These are phyloP conservation scores for Cantharis nigra DNA, from an alignment of 2,888 invertebrate species.

Conservation along the genomic window DNA sequence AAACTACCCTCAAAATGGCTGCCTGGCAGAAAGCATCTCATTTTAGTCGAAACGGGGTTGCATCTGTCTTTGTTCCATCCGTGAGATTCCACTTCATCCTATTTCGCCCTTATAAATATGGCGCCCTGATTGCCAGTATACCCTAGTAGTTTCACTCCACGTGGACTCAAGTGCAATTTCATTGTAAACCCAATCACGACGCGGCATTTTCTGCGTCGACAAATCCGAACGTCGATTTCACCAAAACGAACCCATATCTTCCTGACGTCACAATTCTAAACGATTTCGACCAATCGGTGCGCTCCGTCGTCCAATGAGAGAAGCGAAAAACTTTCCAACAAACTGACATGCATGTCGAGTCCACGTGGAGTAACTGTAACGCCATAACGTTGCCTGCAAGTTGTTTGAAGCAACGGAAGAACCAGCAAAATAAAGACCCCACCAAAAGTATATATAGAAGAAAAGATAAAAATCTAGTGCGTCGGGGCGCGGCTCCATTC, in stretches of 20 bases:
- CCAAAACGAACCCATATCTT: slow-evolving; percentile 47
- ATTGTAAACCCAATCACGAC: slow-evolving; percentile 36
- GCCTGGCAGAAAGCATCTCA: slow-evolving; percentile 63
- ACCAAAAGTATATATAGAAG: slow-evolving; percentile 54
- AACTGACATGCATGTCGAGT: slow-evolving; percentile 42
- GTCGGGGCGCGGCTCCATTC: slow-evolving; percentile 53
- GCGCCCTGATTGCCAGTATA: slow-evolving; percentile 60
- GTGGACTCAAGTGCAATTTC: slow-evolving; percentile 44
- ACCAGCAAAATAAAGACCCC: slow-evolving; percentile 58
- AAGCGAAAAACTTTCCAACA: slow-evolving; percentile 8
- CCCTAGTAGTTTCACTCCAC: slow-evolving; percentile 55
- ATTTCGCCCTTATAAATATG: slow-evolving; percentile 60
- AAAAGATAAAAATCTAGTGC: slow-evolving; percentile 56
- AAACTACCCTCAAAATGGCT: slow-evolving; percentile 77
- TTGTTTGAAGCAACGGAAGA: slow-evolving; percentile 55
- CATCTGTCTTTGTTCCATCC: slow-evolving; percentile 57
- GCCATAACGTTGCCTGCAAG: slow-evolving; percentile 51
- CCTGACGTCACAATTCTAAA: slow-evolving; percentile 43
- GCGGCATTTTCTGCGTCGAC: slow-evolving; percentile 21
- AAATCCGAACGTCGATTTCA: slow-evolving; percentile 26
- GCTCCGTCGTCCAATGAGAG: slow-evolving; percentile 44
- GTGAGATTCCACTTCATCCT: slow-evolving; percentile 57
- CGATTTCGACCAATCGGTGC: slow-evolving; percentile 22
- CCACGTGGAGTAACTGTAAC: slow-evolving; percentile 56
- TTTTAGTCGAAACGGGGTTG: slow-evolving; percentile 58